A percentile compares a stretch with the other conserved stretches of the same genome.
phyloP scores from a whole-genome alignment of 2,888 invertebrate species.

The Cerastis leucographa region DNA sequence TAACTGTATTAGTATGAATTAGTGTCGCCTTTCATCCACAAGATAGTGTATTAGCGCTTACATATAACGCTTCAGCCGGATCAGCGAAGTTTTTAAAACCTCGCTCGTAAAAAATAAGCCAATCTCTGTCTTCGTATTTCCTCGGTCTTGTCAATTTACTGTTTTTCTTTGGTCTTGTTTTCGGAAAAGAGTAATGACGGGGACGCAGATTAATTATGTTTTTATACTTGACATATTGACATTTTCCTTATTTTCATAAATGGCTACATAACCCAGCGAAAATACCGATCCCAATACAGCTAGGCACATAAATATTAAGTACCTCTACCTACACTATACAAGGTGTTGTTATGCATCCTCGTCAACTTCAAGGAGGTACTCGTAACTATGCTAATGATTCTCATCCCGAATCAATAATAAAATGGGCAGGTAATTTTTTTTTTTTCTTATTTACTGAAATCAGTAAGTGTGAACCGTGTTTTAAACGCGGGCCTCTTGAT shows the following conservation, averaged over 20 bases:
- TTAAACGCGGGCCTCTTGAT: no score
- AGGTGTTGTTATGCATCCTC: no score
- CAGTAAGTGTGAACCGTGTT: no score
- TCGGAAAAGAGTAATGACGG: slow-evolving; percentile 2
- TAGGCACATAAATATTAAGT: background rate
- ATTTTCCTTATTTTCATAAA: slow-evolving; percentile 4
- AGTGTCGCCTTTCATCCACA: slow-evolving; percentile 18
- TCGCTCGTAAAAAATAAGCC: slow-evolving; percentile 18
- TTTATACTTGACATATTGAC: slow-evolving; percentile 2
- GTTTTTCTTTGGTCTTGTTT: slow-evolving; percentile 12
- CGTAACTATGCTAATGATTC: no score
- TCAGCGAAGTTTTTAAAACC: slow-evolving; percentile 18
- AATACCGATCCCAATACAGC: background rate
- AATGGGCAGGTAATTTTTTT: no score
- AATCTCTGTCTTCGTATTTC: slow-evolving; percentile 9
- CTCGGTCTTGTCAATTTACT: background rate
- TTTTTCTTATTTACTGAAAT: no score
- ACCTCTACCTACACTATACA: no score
- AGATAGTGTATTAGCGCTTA: slow-evolving; percentile 5
- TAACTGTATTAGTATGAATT: slow-evolving; percentile 8
- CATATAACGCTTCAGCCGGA: background rate
- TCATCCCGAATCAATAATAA: no score
- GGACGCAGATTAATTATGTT: slow-evolving; percentile 7
- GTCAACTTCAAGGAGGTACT: no score
- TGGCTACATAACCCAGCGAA: background rate